Evolutionary conservation across 2,797 vertebrate genomes (phyloP), one percentile per base, ranked within the genome.

Genomic region (Acanthurus lineatus): DNA sequence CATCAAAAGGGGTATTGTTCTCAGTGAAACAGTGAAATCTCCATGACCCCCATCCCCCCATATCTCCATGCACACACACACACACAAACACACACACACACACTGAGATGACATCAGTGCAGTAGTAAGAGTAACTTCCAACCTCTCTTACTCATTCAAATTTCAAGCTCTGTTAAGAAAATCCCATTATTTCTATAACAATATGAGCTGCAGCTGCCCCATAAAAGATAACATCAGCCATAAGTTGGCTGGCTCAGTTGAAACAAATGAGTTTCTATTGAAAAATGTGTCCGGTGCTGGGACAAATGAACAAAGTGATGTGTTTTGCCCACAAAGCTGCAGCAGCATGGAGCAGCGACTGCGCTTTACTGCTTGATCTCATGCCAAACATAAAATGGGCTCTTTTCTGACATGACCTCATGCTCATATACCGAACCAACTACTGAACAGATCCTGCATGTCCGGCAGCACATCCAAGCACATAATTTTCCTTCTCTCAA

Each of bases 181-280:
- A 89, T 81, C 79, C 79, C 76, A 88, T 93, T 90, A 89, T 88
- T 93, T 88, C 86, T 77, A 68, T 72, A 76, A 74, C 77, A 84
- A 89, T 91, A 91, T 86, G 90, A 93, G 88, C 78, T 90, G 81
- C 93, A 93, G 93, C 90, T 92, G 92, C 84, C 88, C 69, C 79
- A 84, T 92, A 92, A 93, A 93, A 91, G 72, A 88, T 80, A 90
- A 82, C 80, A 90, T 90, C 73, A 79, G 82, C 76, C 83, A 69
- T 77, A 72, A 53, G 70, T 79, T 69, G 73, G 69, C 82, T 53
- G 88, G 80, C 66, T 76, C 47, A 59, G 56, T 60, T 65, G 75
- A 84, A 86, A 85, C 82, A 78, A 87, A 89, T 86, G 63, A 83
- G 84, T 87, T 84, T 86, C 77, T 84, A 79, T 84, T 85, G 78